Conservation (phyloP, 2,797 vertebrate genomes). For the Gymnoscopelus braueri region DNA sequence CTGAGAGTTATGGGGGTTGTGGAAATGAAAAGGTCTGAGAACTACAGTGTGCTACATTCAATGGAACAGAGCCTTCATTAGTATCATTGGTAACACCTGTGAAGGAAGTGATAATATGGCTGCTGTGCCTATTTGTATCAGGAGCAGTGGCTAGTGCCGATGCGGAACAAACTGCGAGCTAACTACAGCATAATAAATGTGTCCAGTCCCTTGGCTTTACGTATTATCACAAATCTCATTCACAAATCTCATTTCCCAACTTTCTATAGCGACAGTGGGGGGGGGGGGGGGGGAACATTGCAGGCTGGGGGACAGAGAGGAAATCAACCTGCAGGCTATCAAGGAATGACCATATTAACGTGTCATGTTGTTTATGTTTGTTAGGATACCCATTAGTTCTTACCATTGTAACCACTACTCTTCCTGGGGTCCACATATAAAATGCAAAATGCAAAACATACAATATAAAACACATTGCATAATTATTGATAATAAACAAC, state of each 20-base stretch:
- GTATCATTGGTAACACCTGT: too few species aligned
- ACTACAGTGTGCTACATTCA: too few species aligned
- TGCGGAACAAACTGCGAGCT: constrained; percentile 56
- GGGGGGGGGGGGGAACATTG: too few species aligned
- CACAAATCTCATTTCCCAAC: constrained; percentile 62
- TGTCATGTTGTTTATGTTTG: constrained; percentile 4
- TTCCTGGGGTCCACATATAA: neutral
- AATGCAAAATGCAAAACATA: too few species aligned
- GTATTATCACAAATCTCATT: constrained; percentile 70
- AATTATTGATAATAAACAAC: too few species aligned
- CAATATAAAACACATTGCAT: too few species aligned
- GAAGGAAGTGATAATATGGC: too few species aligned
- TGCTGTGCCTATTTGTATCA: constrained; percentile 36
- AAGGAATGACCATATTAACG: constrained; percentile 18
- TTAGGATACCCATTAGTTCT: too few species aligned
- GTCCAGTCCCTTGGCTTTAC: constrained; percentile 22
- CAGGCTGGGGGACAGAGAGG: constrained; percentile 26
- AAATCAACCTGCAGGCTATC: constrained; percentile 21
- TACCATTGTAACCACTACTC: neutral
- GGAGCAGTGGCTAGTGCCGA: constrained; percentile 51
- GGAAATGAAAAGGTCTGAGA: too few species aligned
- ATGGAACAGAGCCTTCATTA: too few species aligned
- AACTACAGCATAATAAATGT: constrained; percentile 54
- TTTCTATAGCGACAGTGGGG: constrained; percentile 32
- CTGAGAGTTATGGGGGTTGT: too few species aligned